Base-by-base conservation (phyloP, 1,140 invertebrate genomes). In the Lineus longissimus region DNA sequence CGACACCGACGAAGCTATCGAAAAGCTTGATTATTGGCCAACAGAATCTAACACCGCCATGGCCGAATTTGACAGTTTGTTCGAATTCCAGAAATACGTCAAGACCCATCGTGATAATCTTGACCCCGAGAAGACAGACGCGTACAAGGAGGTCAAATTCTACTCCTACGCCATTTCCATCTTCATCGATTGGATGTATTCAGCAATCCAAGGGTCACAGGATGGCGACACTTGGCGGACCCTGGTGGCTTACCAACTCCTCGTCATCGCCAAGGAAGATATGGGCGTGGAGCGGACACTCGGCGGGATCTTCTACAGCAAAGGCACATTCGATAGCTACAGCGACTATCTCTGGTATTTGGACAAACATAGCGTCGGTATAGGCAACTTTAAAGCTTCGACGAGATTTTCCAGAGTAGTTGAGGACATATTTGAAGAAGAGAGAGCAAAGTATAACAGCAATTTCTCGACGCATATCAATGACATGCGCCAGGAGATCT, bases 241-340 rank as follows among this genome's bases (percentile, higher is more conserved):
- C 19, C 47, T 75, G 15, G 73, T 75, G 1, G 73, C 73, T 0
- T 73, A 71, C 55, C 70, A 70, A 47, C 67, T 71, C 57, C 63
- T 70, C 15, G 65, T 71, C 11, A 58, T 66, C 0, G 63, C 69
- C 2, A 73, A 70, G 45, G 67, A 69, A 41, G 62, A 64, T 19
- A 63, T 73, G 31, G 71, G 71, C 2, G 30, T 70, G 22, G 71
- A 73, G 59, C 58, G 71, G 27, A 66, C 64, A 0, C 54, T 67
- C 17, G 71, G 71, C 1, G 63, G 63, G 13, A 58, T 69, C 2
- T 73, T 64, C 51, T 70, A 70, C 60, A 63, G 64, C 2, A 61
- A 55, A 13, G 70, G 70, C 9, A 36, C 66, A 15, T 73, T 73
- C 36, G 56, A 57, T 7, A 69, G 59, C 15, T 56, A 65, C 43